Base-by-base conservation (phyloP, 2,888 invertebrate species). In the Noctua janthe region DNA sequence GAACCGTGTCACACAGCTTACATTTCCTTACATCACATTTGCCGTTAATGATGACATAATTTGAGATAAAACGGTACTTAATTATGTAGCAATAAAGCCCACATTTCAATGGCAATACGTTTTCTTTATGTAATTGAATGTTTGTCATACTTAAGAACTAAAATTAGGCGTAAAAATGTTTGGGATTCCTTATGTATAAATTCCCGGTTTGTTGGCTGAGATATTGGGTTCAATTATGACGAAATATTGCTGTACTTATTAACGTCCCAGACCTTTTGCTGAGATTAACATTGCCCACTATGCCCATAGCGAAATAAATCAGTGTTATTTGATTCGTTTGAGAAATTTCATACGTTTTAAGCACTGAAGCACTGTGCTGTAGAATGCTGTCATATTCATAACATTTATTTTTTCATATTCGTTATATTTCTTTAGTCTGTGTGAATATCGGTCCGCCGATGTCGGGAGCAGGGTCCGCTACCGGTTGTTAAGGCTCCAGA, bases 21-120 rank as follows among this genome's bases (percentile, higher is more conserved):
- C 81, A 74, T 84, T 85, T 85, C 80, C 83, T 90, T 90, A 87
- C 85, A 82, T 73, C 74, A 88, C 80, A 85, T 90, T 90, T 87
- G 80, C 85, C 74, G 87, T 84, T 88, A 81, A 89, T 90, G 88
- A 85, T 81, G 85, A 77, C 80, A 82, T 83, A 77, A 88, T 85
- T 88, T 82, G 71, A 78, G 70, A 81, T 83, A 82, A 81, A 83
- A 82, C 78, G 79, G 80, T 80, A 82, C 86, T 89, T 88, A 82
- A 88, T 85, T 23, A 64, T 76, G 54, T 29, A 69, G 80, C 15
- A 80, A 84, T 84, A 87, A 80, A 78, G 77, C 75, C 43, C 29
- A 88, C 20, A 79, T 85, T 89, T 66, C 72, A 67, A 64, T 84
- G 56, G 67, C 78, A 82, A 72, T 71, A 81, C 66, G 59, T 81